These are phyloP conservation scores for Rutpela maculata DNA, from an alignment of 2,888 invertebrate species.

Conservation along the genomic window DNA sequence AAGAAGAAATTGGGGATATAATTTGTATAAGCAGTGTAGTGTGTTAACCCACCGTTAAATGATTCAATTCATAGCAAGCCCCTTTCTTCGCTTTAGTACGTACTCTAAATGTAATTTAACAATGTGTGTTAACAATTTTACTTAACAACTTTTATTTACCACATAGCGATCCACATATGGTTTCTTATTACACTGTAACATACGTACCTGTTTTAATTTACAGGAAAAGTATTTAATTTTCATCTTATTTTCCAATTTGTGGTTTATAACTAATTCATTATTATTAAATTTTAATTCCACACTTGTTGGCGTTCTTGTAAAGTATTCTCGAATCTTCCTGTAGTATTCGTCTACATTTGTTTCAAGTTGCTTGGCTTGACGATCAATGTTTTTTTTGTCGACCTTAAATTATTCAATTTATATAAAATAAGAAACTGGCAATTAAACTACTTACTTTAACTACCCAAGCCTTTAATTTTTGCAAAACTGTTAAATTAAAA, in stretches of 20 bases:
- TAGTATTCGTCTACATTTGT: conserved; percentile 50
- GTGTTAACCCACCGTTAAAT: too few relatives aligned
- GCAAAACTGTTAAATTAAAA: conserved; percentile 49
- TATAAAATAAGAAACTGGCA: neutral
- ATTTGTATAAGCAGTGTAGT: too few relatives aligned
- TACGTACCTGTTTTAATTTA: conserved; percentile 49
- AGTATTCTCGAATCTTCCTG: conserved; percentile 50
- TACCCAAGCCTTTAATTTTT: conserved; percentile 51
- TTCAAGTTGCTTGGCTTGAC: conserved; percentile 44
- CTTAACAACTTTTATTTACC: too few relatives aligned
- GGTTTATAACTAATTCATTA: conserved; percentile 49
- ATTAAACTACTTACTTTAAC: conserved; percentile 41
- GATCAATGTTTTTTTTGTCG: conserved; percentile 39
- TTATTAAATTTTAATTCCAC: conserved; percentile 51
- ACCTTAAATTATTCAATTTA: conserved; percentile 46
- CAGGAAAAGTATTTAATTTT: conserved; percentile 55
- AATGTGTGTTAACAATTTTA: too few relatives aligned
- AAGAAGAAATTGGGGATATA: too few relatives aligned
- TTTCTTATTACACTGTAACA: too few relatives aligned
- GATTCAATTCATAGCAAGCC: too few relatives aligned
- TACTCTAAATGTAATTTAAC: too few relatives aligned
- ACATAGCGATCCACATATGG: neutral
- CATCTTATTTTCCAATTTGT: conserved; percentile 50
- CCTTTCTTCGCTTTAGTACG: too few relatives aligned
- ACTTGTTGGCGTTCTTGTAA: conserved; percentile 46